phyloP scores from a whole-genome alignment of 2,888 invertebrate species.

The Agrypnus murinus region DNA sequence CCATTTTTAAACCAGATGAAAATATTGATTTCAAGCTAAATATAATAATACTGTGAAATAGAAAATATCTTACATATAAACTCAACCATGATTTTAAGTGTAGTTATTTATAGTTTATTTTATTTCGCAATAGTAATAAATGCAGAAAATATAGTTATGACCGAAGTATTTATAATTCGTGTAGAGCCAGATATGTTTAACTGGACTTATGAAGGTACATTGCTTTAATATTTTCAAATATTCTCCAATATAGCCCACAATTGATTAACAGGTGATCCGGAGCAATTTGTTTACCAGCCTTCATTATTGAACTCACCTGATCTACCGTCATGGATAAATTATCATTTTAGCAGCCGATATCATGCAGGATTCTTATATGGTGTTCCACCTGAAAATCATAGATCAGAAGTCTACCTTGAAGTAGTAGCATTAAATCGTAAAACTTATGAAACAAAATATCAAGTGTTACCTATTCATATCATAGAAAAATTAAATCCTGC shows the following conservation, averaged over 20 bases:
- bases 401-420: constrained; percentile 77
- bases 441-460: constrained; percentile 83
- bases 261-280: constrained; percentile 71
- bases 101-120: background rate
- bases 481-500: constrained; percentile 80
- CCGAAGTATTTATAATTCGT: constrained; percentile 86
- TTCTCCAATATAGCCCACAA: background rate
- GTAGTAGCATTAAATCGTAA: constrained; percentile 85
- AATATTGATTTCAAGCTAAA: constrained; percentile 3
- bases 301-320: constrained; percentile 86
- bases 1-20: constrained; percentile 7
- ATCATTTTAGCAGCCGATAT: constrained; percentile 86
- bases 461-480: constrained; percentile 78
- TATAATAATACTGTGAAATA: background rate
- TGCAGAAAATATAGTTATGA: constrained; percentile 73
- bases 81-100: background rate
- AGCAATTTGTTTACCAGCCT: constrained; percentile 83
- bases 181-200: constrained; percentile 87
- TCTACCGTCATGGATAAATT: constrained; percentile 89
- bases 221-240: background rate
- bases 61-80: no score
- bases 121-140: background rate
- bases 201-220: constrained; percentile 83
- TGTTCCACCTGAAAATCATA: constrained; percentile 80
- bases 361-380: constrained; percentile 89